Conservation (phyloP, 1,140 invertebrate genomes). For the Heliconius hewitsoni region DNA sequence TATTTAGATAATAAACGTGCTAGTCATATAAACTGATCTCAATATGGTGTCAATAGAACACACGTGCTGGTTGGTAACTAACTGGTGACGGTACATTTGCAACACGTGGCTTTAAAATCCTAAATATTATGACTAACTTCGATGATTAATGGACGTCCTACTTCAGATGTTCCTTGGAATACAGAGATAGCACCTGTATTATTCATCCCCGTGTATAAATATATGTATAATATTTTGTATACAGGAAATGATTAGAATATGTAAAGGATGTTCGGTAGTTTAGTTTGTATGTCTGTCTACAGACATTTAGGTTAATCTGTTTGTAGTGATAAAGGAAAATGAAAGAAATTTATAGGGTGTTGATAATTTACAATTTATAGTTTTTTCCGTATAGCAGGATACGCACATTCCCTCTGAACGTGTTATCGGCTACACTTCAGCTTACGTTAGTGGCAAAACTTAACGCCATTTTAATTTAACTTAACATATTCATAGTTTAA, state of each 20-base stretch:
- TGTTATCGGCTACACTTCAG: no score
- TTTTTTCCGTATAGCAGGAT: no score
- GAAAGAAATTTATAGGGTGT: no score
- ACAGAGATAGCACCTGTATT: slow-evolving; percentile 10
- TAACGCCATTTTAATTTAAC: no score
- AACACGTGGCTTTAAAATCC: background rate
- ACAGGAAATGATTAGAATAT: background rate
- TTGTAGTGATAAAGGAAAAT: no score
- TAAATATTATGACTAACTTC: slow-evolving; percentile 9
- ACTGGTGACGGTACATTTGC: slow-evolving; percentile 6
- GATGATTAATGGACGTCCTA: background rate
- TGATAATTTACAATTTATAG: no score
- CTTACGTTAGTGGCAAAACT: no score
- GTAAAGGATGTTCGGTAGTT: background rate
- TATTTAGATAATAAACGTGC: slow-evolving; percentile 9
- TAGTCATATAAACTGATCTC: background rate
- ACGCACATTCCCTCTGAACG: no score
- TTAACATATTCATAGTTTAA: no score
- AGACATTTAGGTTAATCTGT: no score
- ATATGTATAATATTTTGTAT: background rate
- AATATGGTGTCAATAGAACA: background rate
- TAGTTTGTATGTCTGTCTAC: no score
- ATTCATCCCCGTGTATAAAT: background rate
- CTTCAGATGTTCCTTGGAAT: slow-evolving; percentile 8
- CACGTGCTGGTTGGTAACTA: background rate